These are phyloP conservation scores for Cyclophora albipunctata DNA, from an alignment of 2,888 invertebrate species.

Conservation along the genomic window DNA sequence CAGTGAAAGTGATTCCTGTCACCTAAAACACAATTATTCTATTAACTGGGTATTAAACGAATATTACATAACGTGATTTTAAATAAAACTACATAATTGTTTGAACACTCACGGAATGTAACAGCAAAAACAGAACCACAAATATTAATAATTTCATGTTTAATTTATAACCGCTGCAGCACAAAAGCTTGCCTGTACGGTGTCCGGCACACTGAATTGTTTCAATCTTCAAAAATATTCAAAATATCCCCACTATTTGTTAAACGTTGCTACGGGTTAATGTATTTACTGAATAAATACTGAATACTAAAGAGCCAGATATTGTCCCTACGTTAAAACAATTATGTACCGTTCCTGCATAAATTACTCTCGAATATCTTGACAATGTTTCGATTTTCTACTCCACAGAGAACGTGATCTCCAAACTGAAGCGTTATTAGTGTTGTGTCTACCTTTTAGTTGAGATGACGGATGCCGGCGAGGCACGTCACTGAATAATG, in stretches of 20 bases:
- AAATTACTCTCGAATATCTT: constrained; percentile 19
- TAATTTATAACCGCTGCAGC: neutral
- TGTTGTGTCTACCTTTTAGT: no score
- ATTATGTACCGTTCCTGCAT: constrained; percentile 22
- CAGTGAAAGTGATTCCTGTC: no score
- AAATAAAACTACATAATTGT: no score
- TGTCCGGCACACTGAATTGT: constrained; percentile 5
- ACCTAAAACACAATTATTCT: no score
- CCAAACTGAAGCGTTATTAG: no score
- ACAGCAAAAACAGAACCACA: neutral
- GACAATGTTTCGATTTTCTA: constrained; percentile 18
- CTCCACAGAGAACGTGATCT: constrained; percentile 1
- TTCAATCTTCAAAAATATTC: constrained; percentile 9
- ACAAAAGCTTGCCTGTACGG: no score
- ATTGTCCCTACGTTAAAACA: constrained; percentile 17
- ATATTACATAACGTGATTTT: no score
- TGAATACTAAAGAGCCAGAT: constrained; percentile 22
- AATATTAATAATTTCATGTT: neutral
- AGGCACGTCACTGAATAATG: no score
- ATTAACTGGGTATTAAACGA: no score
- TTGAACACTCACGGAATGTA: neutral
- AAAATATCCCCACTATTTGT: constrained; percentile 11
- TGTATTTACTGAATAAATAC: constrained; percentile 25
- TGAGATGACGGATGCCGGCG: no score
- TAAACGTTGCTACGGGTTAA: constrained; percentile 18